phyloP scores from a whole-genome alignment of 2,888 invertebrate species.

The Eristalis pertinax region DNA sequence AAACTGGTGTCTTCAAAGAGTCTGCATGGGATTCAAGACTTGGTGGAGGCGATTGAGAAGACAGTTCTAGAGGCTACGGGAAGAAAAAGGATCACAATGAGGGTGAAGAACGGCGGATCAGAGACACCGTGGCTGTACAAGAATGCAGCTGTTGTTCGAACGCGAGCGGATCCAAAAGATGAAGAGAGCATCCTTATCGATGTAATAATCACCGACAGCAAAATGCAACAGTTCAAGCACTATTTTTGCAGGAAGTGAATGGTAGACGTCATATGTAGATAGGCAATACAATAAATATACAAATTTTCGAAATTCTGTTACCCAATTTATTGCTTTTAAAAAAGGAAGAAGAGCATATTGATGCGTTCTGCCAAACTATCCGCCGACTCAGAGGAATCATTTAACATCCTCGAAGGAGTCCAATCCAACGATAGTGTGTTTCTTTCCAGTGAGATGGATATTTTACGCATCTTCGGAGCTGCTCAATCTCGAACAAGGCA shows the following conservation, averaged over 20 bases:
- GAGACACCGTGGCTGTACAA: slow-evolving; percentile 86
- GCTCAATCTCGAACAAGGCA: too few species aligned
- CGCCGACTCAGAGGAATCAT: too few species aligned
- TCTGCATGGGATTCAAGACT: slow-evolving; percentile 78
- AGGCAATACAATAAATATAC: slow-evolving; percentile 6
- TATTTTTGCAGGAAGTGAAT: slow-evolving; percentile 75
- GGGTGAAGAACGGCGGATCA: slow-evolving; percentile 84
- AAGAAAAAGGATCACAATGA: slow-evolving; percentile 82
- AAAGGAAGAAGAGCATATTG: too few species aligned
- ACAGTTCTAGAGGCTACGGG: slow-evolving; percentile 83
- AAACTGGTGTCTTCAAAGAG: slow-evolving; percentile 82
- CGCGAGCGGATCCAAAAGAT: slow-evolving; percentile 82
- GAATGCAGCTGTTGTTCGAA: slow-evolving; percentile 84
- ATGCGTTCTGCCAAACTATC: too few species aligned
- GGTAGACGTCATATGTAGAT: not conserved
- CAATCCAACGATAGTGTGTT: too few species aligned
- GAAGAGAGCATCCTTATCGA: slow-evolving; percentile 83
- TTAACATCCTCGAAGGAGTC: too few species aligned
- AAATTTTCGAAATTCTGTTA: not conserved
- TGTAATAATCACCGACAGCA: slow-evolving; percentile 83
- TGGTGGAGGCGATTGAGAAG: slow-evolving; percentile 78
- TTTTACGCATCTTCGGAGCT: too few species aligned
- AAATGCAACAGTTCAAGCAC: slow-evolving; percentile 83
- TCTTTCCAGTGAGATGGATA: too few species aligned
- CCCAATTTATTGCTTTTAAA: not conserved